Evolutionary conservation across 2,888 invertebrate species (phyloP).

Genomic region (Brassicogethes aeneus): DNA sequence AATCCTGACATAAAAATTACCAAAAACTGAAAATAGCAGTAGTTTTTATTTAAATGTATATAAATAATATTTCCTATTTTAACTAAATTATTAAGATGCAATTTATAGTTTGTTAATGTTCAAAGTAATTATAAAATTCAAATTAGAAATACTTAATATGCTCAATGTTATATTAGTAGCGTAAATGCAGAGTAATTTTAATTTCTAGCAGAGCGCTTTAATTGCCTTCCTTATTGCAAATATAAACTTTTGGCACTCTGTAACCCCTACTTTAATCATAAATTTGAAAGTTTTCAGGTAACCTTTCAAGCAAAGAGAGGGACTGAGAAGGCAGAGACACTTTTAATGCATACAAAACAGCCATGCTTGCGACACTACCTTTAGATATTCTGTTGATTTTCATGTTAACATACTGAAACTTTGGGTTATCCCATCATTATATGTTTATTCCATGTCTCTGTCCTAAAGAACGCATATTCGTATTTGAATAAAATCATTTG

Average conservation of each 20-base stretch:
- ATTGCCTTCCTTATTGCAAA: constrained; percentile 17
- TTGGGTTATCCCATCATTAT: constrained; percentile 8
- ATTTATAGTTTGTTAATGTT: not conserved
- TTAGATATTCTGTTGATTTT: constrained; percentile 13
- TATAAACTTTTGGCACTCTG: constrained; percentile 16
- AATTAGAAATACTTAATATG: not conserved
- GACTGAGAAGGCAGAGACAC: constrained; percentile 16
- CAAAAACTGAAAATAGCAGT: too few species aligned
- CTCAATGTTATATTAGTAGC: not conserved
- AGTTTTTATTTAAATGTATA: too few species aligned
- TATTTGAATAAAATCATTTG: too few species aligned
- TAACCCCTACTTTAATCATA: constrained; percentile 17
- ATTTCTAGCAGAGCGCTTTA: constrained; percentile 6
- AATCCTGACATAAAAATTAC: too few species aligned
- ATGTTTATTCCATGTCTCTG: too few species aligned
- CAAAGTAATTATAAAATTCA: constrained; percentile 1
- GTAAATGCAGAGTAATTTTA: constrained; percentile 1
- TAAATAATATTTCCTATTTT: too few species aligned
- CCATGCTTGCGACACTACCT: constrained; percentile 5
- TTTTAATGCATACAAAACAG: constrained; percentile 27
- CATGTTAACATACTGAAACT: constrained; percentile 13
- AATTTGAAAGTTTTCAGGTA: constrained; percentile 21
- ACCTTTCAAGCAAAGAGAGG: constrained; percentile 9
- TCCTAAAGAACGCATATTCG: too few species aligned
- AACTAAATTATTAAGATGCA: not conserved